Evolutionary conservation across 1,140 invertebrate species (phyloP).

Genomic region (Paramacrobiotus metropolitanus): DNA sequence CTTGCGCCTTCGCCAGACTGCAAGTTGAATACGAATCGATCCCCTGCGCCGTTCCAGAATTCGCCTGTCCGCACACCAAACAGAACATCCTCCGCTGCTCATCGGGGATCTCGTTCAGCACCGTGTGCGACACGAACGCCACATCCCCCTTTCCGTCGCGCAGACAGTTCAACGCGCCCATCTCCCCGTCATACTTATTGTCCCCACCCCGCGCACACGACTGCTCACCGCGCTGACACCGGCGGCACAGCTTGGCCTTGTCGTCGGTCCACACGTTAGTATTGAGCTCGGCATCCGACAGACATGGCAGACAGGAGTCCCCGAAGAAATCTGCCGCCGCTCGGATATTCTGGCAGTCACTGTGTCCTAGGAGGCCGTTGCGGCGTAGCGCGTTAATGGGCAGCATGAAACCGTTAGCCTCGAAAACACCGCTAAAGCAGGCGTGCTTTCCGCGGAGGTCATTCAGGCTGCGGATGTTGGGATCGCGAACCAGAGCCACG

Average conservation of each 20-base stretch:
- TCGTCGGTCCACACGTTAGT: neutral
- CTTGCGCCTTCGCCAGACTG: neutral
- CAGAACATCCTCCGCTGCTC: neutral
- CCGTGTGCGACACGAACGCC: neutral
- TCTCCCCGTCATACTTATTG: neutral
- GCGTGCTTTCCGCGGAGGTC: neutral
- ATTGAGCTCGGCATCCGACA: neutral
- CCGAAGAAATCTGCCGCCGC: neutral
- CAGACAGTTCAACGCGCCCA: neutral
- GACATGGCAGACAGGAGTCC: neutral
- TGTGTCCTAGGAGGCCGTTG: neutral
- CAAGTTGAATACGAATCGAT: neutral
- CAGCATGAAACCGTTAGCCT: neutral
- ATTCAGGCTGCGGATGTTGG: neutral
- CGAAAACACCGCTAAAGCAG: neutral
- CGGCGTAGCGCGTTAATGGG: neutral
- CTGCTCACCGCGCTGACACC: neutral
- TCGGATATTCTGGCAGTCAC: neutral
- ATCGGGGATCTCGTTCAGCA: neutral
- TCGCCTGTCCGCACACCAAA: neutral
- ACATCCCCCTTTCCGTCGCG: neutral
- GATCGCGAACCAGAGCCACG: neutral
- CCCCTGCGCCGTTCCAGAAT: neutral
- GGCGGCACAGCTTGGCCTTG: neutral
- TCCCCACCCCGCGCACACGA: neutral